These are phyloP conservation scores for Hirudo medicinalis DNA, from an alignment of 1,140 invertebrate species.

Conservation along the genomic window DNA sequence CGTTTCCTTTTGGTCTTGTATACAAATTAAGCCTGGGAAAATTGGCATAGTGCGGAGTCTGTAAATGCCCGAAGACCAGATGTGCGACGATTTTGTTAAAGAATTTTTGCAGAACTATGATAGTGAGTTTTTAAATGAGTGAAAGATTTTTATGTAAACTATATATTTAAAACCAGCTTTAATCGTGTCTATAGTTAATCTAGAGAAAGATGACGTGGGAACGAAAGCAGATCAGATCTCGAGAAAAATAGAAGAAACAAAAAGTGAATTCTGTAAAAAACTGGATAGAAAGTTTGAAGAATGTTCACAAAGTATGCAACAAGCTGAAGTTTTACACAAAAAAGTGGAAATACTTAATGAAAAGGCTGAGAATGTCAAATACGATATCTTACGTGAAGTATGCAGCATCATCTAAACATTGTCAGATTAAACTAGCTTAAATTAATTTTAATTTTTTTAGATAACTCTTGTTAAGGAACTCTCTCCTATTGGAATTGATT, in stretches of 20 bases:
- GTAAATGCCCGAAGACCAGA: too few species aligned
- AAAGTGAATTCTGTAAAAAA: not conserved
- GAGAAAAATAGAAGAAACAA: not conserved
- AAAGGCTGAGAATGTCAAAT: not conserved
- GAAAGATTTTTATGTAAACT: too few species aligned
- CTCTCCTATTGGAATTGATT: too few species aligned
- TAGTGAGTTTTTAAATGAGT: too few species aligned
- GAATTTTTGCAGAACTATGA: too few species aligned
- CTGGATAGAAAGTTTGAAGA: not conserved
- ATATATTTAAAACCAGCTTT: too few species aligned
- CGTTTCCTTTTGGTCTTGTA: too few species aligned
- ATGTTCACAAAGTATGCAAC: not conserved
- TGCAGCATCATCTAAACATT: not conserved
- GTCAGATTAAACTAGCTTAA: not conserved
- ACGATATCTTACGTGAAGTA: not conserved
- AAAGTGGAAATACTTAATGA: not conserved
- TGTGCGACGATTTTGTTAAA: too few species aligned
- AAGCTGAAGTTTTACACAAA: not conserved
- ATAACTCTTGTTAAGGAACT: too few species aligned
- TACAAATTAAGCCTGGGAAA: too few species aligned
- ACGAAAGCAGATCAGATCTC: not conserved
- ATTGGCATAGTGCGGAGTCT: too few species aligned
- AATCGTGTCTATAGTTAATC: not conserved
- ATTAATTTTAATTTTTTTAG: not conserved
- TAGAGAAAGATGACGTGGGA: conserved; percentile 7